Base-by-base conservation (phyloP, 2,113 vertebrate species). In the Salminus brasiliensis region DNA sequence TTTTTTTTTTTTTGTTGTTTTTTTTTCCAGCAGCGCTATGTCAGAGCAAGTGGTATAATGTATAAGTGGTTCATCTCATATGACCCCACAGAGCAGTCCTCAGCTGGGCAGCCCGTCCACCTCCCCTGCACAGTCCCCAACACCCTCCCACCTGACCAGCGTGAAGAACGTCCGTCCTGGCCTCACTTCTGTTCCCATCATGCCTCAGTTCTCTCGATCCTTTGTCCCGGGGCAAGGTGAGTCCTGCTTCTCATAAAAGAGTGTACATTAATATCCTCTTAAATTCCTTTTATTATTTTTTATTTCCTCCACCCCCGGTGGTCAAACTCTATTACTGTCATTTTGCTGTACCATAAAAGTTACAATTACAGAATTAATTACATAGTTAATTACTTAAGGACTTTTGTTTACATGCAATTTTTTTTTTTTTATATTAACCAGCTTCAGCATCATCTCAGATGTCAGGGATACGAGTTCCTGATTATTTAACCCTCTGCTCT, bases 91-190 rank as follows among this genome's bases (percentile, higher is more conserved):
- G 95, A 97, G 94, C 81, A 96, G 91, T 81, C 91, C 95, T 88
- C 95, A 95, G 81, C 88, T 95, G 79, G 91, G 93, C 85, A 97
- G 97, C 87, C 95, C 95, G 81, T 93, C 92, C 87, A 92, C 93
- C 78, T 97, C 97, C 59, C 97, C 95, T 11, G 94, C 93, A 34
- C 96, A 96, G 81, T 96, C 97, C 3, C 95, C 96, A 74, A 92
- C 93, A 82, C 95, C 95, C 79, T 93, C 94, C 85, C 96, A 95
- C 85, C 90, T 94, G 7, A 89, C 94, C 72, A 93, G 92, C 87
- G 82, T 95, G 90, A 97, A 96, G 93, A 95, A 92, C 85, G 89
- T 95, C 88, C 93, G 92, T 78, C 89, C 95, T 80, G 90, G 95
- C 18, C 85, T 96, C 89, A 88, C 95, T 55, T 92, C 95, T 69